Conservation (phyloP, 2,888 invertebrate genomes). For the Laspeyria flexula region DNA sequence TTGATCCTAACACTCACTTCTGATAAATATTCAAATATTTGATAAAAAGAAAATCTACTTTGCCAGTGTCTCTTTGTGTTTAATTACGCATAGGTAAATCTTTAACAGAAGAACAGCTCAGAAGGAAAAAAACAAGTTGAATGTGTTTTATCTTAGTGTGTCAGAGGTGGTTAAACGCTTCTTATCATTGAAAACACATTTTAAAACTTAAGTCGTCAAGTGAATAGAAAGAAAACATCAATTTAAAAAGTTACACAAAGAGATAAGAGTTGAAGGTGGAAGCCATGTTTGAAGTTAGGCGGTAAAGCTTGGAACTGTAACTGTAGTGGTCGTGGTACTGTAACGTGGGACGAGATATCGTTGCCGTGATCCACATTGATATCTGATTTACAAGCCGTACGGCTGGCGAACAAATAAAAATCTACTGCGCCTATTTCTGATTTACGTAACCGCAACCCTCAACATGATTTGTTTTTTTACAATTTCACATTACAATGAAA, state of each 20-base stretch:
- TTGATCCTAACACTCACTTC: slow-evolving; percentile 22
- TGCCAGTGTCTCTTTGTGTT: too few species aligned
- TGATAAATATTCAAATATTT: slow-evolving; percentile 32
- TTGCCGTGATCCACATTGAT: neutral
- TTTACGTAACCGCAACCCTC: slow-evolving; percentile 5
- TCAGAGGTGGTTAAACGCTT: slow-evolving; percentile 51
- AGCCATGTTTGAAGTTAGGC: slow-evolving; percentile 53
- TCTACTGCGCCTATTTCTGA: slow-evolving; percentile 2
- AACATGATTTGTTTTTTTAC: slow-evolving; percentile 2
- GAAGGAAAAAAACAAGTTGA: too few species aligned
- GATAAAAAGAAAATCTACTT: too few species aligned
- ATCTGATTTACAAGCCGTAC: neutral
- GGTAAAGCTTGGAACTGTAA: slow-evolving; percentile 30
- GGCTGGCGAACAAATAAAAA: slow-evolving; percentile 5
- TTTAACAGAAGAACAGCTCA: too few species aligned
- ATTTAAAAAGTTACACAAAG: slow-evolving; percentile 61
- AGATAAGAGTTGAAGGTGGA: slow-evolving; percentile 55
- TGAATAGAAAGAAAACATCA: slow-evolving; percentile 64
- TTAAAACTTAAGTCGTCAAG: slow-evolving; percentile 61
- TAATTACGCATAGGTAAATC: too few species aligned
- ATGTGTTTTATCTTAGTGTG: slow-evolving; percentile 23
- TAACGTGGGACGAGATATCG: neutral
- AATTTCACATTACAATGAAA: slow-evolving; percentile 1
- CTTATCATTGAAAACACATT: slow-evolving; percentile 62
- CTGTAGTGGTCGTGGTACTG: neutral